phyloP scores from a whole-genome alignment of 2,113 vertebrate genomes.

The Gasterosteus nipponicus region DNA sequence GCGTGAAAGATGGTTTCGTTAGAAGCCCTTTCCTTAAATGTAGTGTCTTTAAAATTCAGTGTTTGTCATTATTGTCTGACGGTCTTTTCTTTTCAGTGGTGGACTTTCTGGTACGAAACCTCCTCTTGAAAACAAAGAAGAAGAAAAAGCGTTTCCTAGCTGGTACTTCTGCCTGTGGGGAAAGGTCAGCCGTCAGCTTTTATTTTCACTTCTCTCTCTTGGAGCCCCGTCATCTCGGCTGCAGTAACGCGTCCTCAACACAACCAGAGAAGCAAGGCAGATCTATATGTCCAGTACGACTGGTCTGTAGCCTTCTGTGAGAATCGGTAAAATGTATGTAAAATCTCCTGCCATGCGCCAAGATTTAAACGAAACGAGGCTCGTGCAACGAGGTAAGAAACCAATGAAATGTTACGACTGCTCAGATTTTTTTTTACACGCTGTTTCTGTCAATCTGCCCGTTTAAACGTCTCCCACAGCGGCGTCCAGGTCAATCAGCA shows the following conservation, averaged over 20 bases:
- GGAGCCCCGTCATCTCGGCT: slow-evolving; percentile 36
- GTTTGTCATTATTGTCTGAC: slow-evolving; percentile 14
- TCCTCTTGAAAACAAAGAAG: slow-evolving; percentile 20
- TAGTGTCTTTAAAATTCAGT: background rate
- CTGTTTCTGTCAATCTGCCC: slow-evolving; percentile 35
- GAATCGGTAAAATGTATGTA: background rate
- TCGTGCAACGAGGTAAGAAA: background rate
- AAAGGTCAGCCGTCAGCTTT: slow-evolving; percentile 44
- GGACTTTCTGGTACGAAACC: background rate
- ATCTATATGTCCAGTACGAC: slow-evolving; percentile 38
- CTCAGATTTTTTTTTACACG: slow-evolving; percentile 37
- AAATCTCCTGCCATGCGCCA: background rate
- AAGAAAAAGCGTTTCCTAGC: slow-evolving; percentile 1
- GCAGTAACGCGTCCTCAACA: slow-evolving; percentile 64
- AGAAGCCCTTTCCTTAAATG: slow-evolving; percentile 13
- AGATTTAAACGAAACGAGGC: background rate
- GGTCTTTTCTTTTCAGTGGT: background rate
- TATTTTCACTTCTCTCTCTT: slow-evolving; percentile 32
- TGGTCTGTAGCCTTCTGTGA: slow-evolving; percentile 36
- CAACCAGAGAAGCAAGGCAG: slow-evolving; percentile 36
- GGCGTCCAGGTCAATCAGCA: slow-evolving; percentile 19
- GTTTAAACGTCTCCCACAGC: slow-evolving; percentile 10
- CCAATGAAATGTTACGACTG: slow-evolving; percentile 40
- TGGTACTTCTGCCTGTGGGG: slow-evolving; percentile 19
- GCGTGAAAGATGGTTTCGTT: slow-evolving; percentile 1